Percentiles rank a stretch among this genome's conserved stretches.
phyloP scores from a whole-genome alignment of 2,797 vertebrate species.

The Podarcis siculus region DNA sequence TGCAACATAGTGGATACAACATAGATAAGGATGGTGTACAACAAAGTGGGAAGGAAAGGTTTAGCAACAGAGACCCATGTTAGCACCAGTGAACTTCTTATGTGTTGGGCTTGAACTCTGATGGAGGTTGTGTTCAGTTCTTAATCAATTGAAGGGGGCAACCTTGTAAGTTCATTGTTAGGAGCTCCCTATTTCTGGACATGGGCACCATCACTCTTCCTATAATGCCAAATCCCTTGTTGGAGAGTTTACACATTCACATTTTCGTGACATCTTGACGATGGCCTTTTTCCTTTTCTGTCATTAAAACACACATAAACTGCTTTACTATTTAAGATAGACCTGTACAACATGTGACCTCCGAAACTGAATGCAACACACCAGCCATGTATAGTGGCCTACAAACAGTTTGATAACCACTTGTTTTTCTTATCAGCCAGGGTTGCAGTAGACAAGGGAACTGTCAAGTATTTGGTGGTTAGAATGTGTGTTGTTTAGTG shows the following conservation, averaged over 20 bases:
- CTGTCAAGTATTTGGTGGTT: not conserved
- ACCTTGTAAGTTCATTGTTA: not conserved
- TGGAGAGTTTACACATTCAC: not conserved
- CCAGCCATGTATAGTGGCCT: too few species aligned
- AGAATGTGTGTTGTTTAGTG: not conserved
- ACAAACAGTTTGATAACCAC: not conserved
- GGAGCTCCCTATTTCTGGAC: not conserved
- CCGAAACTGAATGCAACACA: not conserved
- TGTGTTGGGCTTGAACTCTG: not conserved
- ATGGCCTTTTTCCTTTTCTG: not conserved
- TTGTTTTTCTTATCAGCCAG: not conserved
- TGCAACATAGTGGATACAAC: not conserved
- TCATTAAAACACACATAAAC: not conserved
- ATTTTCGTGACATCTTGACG: too few species aligned
- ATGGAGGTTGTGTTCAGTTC: not conserved
- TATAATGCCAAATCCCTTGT: too few species aligned
- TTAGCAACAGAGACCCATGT: not conserved
- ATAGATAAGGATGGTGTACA: not conserved
- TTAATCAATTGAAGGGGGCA: not conserved
- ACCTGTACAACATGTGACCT: not conserved
- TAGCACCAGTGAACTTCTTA: not conserved
- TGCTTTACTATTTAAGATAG: not conserved
- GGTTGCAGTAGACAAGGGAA: not conserved
- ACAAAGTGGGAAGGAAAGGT: not conserved
- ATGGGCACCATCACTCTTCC: too few species aligned